phyloP scores from a whole-genome alignment of 2,888 invertebrate species.

The Dendrolimus houi region DNA sequence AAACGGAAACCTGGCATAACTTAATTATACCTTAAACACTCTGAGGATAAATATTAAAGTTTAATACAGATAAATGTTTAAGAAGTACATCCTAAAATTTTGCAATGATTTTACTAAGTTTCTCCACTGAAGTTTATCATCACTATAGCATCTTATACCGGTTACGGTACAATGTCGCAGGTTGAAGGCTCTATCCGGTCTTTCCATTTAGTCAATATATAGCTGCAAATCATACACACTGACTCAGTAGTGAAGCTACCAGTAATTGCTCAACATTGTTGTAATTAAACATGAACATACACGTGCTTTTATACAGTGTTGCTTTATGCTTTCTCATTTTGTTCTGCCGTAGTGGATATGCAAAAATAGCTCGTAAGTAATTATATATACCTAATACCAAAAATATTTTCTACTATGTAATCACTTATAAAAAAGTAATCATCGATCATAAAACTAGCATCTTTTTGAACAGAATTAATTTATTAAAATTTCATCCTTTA shows the following conservation, averaged over 20 bases:
- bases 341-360: slow-evolving; percentile 28
- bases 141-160: background rate
- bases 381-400: background rate
- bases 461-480: too few species aligned
- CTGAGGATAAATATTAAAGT: too few species aligned
- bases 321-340: slow-evolving; percentile 27
- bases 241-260: slow-evolving; percentile 33
- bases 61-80: too few species aligned
- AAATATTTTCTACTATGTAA: too few species aligned
- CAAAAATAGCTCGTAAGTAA: slow-evolving; percentile 54
- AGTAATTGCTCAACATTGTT: slow-evolving; percentile 33
- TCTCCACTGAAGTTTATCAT: background rate
- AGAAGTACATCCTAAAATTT: too few species aligned
- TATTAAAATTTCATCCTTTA: too few species aligned
- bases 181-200: slow-evolving; percentile 39
- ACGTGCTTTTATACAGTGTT: slow-evolving; percentile 22
- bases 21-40: too few species aligned
- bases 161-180: slow-evolving; percentile 7
- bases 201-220: slow-evolving; percentile 52
- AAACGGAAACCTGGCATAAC: too few species aligned
- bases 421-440: too few species aligned
- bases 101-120: background rate
- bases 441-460: too few species aligned
- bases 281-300: slow-evolving; percentile 33
- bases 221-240: slow-evolving; percentile 33